These are phyloP conservation scores for Mylabris sibirica DNA, from an alignment of 2,888 invertebrate genomes.

Conservation along the genomic window DNA sequence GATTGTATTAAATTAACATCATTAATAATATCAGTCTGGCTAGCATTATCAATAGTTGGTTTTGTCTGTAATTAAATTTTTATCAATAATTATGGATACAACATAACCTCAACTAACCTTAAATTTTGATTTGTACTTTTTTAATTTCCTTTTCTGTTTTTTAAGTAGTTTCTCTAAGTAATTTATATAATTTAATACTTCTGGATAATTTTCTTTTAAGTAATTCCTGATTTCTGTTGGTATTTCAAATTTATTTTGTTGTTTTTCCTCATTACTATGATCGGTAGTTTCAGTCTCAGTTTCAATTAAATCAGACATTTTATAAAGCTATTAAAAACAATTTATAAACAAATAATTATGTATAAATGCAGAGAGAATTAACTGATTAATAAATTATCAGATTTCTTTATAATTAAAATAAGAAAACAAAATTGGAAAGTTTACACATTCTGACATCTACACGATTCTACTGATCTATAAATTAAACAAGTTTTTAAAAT, in stretches of 20 bases:
- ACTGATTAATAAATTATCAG: neutral
- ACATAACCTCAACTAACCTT: slow-evolving; percentile 45
- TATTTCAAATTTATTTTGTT: slow-evolving; percentile 42
- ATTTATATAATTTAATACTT: slow-evolving; percentile 66
- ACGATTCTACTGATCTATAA: no score
- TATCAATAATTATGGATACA: neutral
- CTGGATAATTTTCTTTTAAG: slow-evolving; percentile 66
- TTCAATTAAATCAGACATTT: slow-evolving; percentile 1
- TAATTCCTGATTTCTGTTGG: slow-evolving; percentile 49
- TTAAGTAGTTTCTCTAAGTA: slow-evolving; percentile 66
- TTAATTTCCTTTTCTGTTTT: slow-evolving; percentile 67
- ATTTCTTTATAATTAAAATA: neutral
- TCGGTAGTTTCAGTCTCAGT: slow-evolving; percentile 20
- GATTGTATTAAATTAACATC: slow-evolving; percentile 35
- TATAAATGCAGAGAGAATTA: neutral
- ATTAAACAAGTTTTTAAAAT: no score
- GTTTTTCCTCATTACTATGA: slow-evolving; percentile 18
- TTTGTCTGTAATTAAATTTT: slow-evolving; percentile 27
- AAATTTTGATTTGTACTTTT: slow-evolving; percentile 67
- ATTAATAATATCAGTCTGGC: slow-evolving; percentile 47
- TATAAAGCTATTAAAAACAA: neutral
- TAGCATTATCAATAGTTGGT: slow-evolving; percentile 40
- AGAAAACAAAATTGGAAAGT: no score
- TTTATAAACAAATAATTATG: neutral
- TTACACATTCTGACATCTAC: no score